These are phyloP conservation scores for Eulemur coronatus DNA, from an alignment of 2,797 vertebrate species.

Conservation along the genomic window DNA sequence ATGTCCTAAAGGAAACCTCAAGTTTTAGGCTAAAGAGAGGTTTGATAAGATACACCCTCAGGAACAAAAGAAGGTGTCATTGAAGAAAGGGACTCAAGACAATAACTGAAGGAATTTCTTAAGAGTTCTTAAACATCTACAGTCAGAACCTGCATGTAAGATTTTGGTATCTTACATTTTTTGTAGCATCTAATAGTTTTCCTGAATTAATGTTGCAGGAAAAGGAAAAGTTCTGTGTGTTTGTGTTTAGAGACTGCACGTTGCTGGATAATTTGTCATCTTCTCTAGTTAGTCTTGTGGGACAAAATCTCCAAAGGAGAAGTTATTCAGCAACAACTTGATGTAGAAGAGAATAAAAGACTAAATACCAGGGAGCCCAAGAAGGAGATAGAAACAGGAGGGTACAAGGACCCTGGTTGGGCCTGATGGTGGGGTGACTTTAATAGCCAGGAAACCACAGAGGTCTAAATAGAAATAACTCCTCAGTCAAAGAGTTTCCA, in stretches of 20 bases:
- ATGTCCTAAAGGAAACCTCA: not conserved
- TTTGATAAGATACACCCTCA: not conserved
- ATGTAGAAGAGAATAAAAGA: not conserved
- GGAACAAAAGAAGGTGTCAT: not conserved
- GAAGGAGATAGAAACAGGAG: not conserved
- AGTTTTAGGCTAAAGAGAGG: not conserved
- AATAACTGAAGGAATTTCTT: not conserved
- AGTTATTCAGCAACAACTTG: not conserved
- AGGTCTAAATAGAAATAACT: not conserved
- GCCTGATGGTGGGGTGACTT: not conserved
- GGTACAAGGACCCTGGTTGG: not conserved
- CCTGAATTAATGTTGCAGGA: not conserved
- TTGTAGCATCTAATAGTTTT: not conserved
- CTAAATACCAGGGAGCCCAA: not conserved
- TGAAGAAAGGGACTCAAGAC: not conserved
- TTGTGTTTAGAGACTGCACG: not conserved
- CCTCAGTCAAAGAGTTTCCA: not conserved
- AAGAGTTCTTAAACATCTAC: not conserved
- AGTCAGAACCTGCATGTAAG: not conserved
- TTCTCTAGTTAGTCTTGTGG: not conserved
- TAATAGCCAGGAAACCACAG: not conserved
- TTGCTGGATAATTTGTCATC: not conserved
- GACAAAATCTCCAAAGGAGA: not conserved
- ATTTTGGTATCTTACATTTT: not conserved
- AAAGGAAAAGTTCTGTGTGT: not conserved